Evolutionary conservation across 2,888 invertebrate genomes (phyloP), one percentile per base, ranked within the genome.

Genomic region (Lapara coniferarum): DNA sequence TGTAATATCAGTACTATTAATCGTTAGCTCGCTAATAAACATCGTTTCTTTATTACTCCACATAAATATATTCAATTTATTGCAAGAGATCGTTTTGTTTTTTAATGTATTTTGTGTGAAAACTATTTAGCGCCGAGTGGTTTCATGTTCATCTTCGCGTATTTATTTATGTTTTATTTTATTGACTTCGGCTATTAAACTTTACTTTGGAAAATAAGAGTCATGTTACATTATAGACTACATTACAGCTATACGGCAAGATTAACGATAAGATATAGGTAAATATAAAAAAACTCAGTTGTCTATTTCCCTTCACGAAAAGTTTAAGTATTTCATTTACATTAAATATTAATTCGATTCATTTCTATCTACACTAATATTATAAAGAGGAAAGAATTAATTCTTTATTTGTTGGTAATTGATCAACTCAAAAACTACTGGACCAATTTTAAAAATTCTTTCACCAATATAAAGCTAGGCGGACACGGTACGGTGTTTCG

Each of bases 21-120:
- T 77, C 75, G 73, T 78, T 72, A 72, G 72, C 73, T 74, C 69
- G 70, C 78, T 74, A 77, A 79, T 77, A 67, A 67, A 67, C 44
- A 37, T 14, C 19, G 19, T 10, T 46, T 63, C 63, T 63, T 63
- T 63, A 63, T 63, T 63, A 49, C 63, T 63, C 7, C 46, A 19
- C 63, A 63, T 63, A 63, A 63, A 63, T 19, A 63, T 63, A 63
- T 63, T 63, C 25, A 49, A 63, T 63, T 63, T 63, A 63, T 63
- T 63, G 49, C 49, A 63, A 49, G 63, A 19, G 63, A 63, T 63
- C 63, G 63, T 63, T 63, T 63, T 63, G 49, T 63, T 49, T 19
- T 7, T 19, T 63, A 63, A 46, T 16, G 59, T 46, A 63, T 63
- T 63, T 63, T 63, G 63, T 63, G 63, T 63, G 63, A 49, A 63